Conservation (phyloP, 2,888 invertebrate genomes). For the Microctonus hyperodae region DNA sequence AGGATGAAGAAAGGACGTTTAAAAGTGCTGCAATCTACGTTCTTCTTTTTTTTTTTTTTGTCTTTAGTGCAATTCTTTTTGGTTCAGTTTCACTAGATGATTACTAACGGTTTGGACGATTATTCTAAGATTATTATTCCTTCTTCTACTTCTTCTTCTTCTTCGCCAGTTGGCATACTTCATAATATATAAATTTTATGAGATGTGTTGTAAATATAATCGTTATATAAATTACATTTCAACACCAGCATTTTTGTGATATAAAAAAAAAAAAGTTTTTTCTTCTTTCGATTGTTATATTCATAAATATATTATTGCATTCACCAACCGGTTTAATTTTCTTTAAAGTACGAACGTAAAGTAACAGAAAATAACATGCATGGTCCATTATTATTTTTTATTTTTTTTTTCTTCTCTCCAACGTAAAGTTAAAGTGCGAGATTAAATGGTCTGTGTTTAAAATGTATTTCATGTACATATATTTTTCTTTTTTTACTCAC, state of each 20-base stretch:
- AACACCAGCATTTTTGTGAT: neutral
- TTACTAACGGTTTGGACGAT: slow-evolving; percentile 18
- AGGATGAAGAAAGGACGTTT: slow-evolving; percentile 13
- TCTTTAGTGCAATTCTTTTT: slow-evolving; percentile 7
- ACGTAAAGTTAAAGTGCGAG: neutral
- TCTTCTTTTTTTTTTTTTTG: neutral
- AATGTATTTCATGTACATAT: neutral
- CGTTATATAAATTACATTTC: neutral
- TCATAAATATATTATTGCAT: neutral
- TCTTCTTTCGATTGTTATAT: no score
- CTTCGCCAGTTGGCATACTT: slow-evolving; percentile 7
- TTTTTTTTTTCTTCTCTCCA: neutral
- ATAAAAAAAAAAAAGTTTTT: neutral
- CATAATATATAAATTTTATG: neutral
- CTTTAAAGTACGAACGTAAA: neutral
- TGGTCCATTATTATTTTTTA: neutral
- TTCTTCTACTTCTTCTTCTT: slow-evolving; percentile 5
- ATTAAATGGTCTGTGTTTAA: neutral
- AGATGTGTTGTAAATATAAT: neutral
- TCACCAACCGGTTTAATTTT: neutral
- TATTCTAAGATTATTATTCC: slow-evolving; percentile 21
- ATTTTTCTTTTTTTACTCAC: neutral
- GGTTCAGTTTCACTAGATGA: slow-evolving; percentile 5
- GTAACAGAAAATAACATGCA: neutral
- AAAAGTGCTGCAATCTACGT: slow-evolving; percentile 25